Evolutionary conservation across 1,140 invertebrate species (phyloP), one percentile per base, ranked within the genome.

Genomic region (Drosophila repletoides): DNA sequence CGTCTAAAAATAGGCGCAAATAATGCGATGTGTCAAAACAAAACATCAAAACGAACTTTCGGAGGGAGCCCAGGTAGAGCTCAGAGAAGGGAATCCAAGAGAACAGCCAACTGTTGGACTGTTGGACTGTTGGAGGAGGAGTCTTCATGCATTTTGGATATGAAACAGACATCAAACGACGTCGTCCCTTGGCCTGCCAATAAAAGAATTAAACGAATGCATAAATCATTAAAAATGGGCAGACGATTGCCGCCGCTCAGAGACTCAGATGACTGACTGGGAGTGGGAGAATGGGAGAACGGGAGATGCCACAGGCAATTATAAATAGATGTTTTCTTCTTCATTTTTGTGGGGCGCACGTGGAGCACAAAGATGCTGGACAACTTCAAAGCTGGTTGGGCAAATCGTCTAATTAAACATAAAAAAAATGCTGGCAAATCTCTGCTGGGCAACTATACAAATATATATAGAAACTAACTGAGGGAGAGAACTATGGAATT

Each of bases 1-100:
- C n/a, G 40, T 4, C 80, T 65, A 69, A 75, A 86, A 84, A 84
- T 86, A 84, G 43, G n/a, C 75, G 31, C 43, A 69, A 86, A 84
- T 86, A 86, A 84, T 84, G 80, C 45, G 74, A 71, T 77, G 79
- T 83, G 79, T 83, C 79, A 84, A 83, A 83, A 83, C 79, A 83
- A 68, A 84, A 86, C 79, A 83, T 83, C 80, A 83, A 83, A 83
- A 79, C 65, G 56, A 41, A 71, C 40, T 24, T 26, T 26, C 22
- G 46, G 10, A 17, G 31, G 31, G 7, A n/a, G 34, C 33, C 19
- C 38, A 43, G 60, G 34, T 48, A 73, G n/a, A n/a, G n/a, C n/a
- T 3, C 40, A 24, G 40, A n/a, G 10, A 43, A 9, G 19, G 17
- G 2, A 40, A 3, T n/a, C n/a, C n/a, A 29, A 10, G 9, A 21